These are phyloP conservation scores for Oreochromis tanganicae DNA, from an alignment of 2,113 vertebrate genomes.

Conservation along the genomic window DNA sequence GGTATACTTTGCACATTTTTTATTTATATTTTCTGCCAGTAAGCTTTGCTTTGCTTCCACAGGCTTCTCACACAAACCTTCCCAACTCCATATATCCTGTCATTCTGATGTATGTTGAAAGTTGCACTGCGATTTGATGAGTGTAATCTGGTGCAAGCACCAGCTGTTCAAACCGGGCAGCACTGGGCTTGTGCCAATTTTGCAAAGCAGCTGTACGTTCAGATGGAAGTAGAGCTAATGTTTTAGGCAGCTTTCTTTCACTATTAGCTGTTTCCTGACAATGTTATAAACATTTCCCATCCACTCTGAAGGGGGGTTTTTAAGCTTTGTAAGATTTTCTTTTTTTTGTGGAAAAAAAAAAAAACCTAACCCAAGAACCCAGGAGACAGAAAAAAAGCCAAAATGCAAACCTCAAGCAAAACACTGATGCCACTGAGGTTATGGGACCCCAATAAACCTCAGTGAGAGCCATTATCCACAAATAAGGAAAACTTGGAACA, in stretches of 20 bases:
- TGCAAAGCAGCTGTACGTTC: not conserved
- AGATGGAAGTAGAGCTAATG: not conserved
- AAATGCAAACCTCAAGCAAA: not conserved
- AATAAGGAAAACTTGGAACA: not conserved
- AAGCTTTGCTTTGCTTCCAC: not conserved
- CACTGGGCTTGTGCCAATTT: not conserved
- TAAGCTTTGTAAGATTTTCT: not conserved
- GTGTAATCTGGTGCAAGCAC: not conserved
- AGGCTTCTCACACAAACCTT: not conserved
- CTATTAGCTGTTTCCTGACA: not conserved
- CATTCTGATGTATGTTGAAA: not conserved
- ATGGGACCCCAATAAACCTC: not conserved
- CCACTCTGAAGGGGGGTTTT: rapidly evolving
- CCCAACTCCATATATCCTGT: not conserved
- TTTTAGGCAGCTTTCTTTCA: not conserved
- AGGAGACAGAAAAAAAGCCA: not conserved
- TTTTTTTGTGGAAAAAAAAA: not conserved
- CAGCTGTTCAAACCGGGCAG: slow-evolving; percentile 18
- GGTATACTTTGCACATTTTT: not conserved
- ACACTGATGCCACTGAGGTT: not conserved
- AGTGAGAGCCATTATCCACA: not conserved
- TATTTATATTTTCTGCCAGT: not conserved
- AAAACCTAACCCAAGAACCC: not conserved
- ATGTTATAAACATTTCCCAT: not conserved
- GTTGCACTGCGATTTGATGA: not conserved